Conservation (phyloP, 1,140 invertebrate species). For the Adoxophyes honmai region DNA sequence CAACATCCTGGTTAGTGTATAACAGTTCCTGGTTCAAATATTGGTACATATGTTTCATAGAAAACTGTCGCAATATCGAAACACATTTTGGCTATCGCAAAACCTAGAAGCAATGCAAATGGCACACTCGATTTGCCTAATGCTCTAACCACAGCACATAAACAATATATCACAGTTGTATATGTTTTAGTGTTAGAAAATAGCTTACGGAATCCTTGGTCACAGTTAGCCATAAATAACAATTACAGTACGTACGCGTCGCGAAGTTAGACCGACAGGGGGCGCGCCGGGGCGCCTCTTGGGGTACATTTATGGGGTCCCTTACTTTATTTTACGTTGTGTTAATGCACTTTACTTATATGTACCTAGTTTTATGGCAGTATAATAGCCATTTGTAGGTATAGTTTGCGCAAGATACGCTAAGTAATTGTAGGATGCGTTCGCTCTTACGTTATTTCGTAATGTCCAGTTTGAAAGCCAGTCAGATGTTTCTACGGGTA, state of each 20-base stretch:
- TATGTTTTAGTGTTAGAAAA: constrained; percentile 3
- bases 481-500: no score
- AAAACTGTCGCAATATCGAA: no score
- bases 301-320: constrained; percentile 29
- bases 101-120: background rate
- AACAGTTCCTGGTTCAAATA: no score
- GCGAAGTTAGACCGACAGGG: constrained; percentile 15
- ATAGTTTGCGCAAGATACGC: background rate
- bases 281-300: constrained; percentile 11
- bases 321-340: constrained; percentile 28
- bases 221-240: constrained; percentile 12
- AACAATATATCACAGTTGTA: constrained; percentile 5
- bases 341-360: constrained; percentile 48
- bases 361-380: constrained; percentile 3
- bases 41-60: no score
- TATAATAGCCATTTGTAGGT: background rate
- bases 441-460: no score
- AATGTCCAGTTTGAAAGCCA: no score
- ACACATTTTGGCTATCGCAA: background rate
- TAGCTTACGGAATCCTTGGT: background rate
- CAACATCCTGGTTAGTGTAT: no score
- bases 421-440: no score
- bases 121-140: constrained; percentile 8
- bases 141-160: constrained; percentile 1
- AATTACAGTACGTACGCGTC: background rate